phyloP scores from a whole-genome alignment of 2,888 invertebrate genomes.

The Toxonevra muliebris region DNA sequence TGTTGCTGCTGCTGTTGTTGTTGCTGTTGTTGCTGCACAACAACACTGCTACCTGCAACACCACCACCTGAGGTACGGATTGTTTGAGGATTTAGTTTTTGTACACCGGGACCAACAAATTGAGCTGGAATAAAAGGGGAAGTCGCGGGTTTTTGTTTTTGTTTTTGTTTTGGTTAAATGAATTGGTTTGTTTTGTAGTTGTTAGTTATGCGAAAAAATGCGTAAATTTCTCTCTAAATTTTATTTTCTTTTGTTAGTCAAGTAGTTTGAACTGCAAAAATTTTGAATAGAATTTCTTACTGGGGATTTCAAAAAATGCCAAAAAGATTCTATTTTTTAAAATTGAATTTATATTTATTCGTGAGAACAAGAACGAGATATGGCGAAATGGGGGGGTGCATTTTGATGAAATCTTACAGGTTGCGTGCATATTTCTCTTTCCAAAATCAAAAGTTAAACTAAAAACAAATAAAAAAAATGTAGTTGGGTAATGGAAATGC shows the following conservation, averaged over 20 bases:
- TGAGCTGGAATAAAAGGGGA: constrained; percentile 65
- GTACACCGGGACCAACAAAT: constrained; percentile 74
- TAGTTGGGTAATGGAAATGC: constrained; percentile 4
- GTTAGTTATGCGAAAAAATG: constrained; percentile 28
- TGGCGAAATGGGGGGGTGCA: background rate
- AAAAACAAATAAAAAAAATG: background rate
- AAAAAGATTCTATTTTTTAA: no score
- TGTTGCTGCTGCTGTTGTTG: constrained; percentile 44
- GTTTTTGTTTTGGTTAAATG: constrained; percentile 54
- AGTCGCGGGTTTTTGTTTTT: constrained; percentile 48
- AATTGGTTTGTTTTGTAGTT: constrained; percentile 38
- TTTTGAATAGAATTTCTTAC: no score
- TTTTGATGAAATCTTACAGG: background rate
- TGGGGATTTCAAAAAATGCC: no score
- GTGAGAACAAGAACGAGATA: background rate
- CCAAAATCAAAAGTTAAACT: background rate
- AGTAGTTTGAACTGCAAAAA: background rate
- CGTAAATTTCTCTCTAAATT: constrained; percentile 1
- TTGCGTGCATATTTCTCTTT: background rate
- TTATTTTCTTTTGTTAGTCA: constrained; percentile 4
- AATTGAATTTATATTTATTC: background rate
- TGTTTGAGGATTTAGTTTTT: constrained; percentile 66
- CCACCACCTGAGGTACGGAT: constrained; percentile 60
- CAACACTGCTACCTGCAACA: constrained; percentile 40
- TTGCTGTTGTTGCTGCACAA: constrained; percentile 47